Evolutionary conservation across 2,888 invertebrate species (phyloP).

Genomic region (Apocheima hispidaria): DNA sequence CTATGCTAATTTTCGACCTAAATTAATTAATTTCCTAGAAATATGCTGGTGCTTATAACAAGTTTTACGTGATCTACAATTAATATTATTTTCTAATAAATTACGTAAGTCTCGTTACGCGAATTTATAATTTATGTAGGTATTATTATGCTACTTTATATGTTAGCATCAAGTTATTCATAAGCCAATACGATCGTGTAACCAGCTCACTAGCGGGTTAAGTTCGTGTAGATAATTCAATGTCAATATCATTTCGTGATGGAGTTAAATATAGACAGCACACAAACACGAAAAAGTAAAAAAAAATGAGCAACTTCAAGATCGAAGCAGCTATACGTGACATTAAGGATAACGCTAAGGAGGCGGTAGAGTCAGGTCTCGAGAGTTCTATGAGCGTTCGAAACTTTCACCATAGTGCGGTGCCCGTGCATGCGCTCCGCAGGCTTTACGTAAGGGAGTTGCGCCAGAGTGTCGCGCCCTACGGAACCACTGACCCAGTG

Average conservation of each 20-base stretch:
- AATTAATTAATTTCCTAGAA: background rate
- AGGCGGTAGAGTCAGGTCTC: conserved; percentile 56
- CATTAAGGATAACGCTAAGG: conserved; percentile 44
- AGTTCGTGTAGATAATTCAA: conserved; percentile 29
- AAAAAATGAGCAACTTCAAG: conserved; percentile 22
- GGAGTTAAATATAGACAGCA: conserved; percentile 8
- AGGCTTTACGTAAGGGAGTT: conserved; percentile 83
- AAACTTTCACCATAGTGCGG: conserved; percentile 77
- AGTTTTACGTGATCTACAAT: conserved; percentile 2
- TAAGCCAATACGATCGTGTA: conserved; percentile 7
- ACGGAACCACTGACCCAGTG: conserved; percentile 84
- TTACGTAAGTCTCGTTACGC: conserved; percentile 1
- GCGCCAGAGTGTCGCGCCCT: conserved; percentile 81
- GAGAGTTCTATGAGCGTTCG: conserved; percentile 67
- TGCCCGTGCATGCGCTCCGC: conserved; percentile 64
- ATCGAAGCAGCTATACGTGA: conserved; percentile 19
- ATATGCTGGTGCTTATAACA: background rate
- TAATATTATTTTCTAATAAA: conserved; percentile 5
- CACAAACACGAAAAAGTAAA: conserved; percentile 7
- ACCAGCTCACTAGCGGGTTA: conserved; percentile 16
- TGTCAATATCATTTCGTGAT: conserved; percentile 32
- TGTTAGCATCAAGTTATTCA: conserved; percentile 3
- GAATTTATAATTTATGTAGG: conserved; percentile 1
- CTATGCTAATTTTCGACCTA: background rate
- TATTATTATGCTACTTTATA: conserved; percentile 1